phyloP scores from a whole-genome alignment of 2,113 vertebrate species.

The Polypterus bichir region DNA sequence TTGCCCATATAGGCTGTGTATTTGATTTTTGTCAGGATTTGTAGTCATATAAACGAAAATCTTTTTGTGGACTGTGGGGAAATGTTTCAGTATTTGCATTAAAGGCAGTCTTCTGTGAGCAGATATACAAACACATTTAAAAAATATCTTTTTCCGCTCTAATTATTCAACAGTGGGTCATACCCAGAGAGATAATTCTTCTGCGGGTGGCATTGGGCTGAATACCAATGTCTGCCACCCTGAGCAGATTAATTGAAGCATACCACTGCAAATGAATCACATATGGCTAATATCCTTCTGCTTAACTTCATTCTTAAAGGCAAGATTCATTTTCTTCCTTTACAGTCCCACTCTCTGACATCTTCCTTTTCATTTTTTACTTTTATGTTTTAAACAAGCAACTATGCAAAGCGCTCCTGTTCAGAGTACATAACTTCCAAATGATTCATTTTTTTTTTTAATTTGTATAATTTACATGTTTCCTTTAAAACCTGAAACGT shows the following conservation, averaged over 20 bases:
- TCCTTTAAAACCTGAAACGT: conserved; percentile 3
- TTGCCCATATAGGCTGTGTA: neutral
- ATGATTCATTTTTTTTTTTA: conserved; percentile 10
- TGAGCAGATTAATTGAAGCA: conserved; percentile 44
- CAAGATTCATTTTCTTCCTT: conserved; percentile 2
- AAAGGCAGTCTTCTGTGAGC: too few relatives aligned
- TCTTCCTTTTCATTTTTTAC: conserved; percentile 8
- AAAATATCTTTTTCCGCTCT: conserved; percentile 26
- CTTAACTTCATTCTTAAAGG: conserved; percentile 10
- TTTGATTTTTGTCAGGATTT: too few relatives aligned
- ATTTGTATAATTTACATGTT: conserved; percentile 21
- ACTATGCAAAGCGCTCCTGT: conserved; percentile 25
- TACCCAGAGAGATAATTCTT: conserved; percentile 26
- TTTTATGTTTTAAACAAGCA: conserved; percentile 7
- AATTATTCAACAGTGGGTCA: conserved; percentile 30
- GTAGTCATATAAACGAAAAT: too few relatives aligned
- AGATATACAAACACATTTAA: conserved; percentile 11
- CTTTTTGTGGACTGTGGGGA: too few relatives aligned
- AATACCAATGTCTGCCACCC: conserved; percentile 34
- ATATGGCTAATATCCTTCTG: conserved; percentile 38
- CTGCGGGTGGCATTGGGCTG: conserved; percentile 41
- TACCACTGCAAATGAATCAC: conserved; percentile 44
- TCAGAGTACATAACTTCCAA: conserved; percentile 17
- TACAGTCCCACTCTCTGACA: conserved; percentile 6
- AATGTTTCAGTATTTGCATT: too few relatives aligned